phyloP scores from a whole-genome alignment of 2,113 vertebrate species.

The Pleuronectes platessa region DNA sequence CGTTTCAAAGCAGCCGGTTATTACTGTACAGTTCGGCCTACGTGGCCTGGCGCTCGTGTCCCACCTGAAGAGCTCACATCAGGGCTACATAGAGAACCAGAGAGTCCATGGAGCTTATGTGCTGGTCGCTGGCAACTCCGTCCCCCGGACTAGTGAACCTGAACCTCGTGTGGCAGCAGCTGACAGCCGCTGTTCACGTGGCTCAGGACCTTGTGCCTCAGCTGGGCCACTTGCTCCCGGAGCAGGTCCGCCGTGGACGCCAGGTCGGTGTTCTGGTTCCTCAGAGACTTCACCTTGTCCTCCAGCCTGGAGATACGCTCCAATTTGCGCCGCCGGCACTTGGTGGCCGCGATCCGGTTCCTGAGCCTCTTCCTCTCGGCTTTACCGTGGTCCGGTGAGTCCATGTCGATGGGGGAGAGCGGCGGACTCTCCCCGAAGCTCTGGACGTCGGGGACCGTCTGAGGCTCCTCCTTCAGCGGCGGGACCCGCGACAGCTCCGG shows the following conservation, averaged over 20 bases:
- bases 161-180: conserved; percentile 82
- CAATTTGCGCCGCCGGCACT: conserved; percentile 95
- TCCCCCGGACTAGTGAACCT: conserved; percentile 74
- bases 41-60: conserved; percentile 14
- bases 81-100: conserved; percentile 41
- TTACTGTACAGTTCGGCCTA: conserved; percentile 26
- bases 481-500: conserved; percentile 77
- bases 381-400: conserved; percentile 93
- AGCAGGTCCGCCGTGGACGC: conserved; percentile 92
- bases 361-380: conserved; percentile 94
- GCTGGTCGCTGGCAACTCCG: conserved; percentile 45
- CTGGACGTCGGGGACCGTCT: conserved; percentile 94
- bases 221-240: conserved; percentile 93
- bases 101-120: conserved; percentile 62
- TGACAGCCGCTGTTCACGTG: conserved; percentile 95
- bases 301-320: conserved; percentile 95
- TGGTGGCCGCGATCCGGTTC: conserved; percentile 96
- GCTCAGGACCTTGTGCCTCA: conserved; percentile 95
- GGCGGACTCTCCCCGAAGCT: conserved; percentile 93
- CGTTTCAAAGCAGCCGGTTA: background rate
- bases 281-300: conserved; percentile 95
- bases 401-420: conserved; percentile 94
- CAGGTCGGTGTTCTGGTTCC: conserved; percentile 94
- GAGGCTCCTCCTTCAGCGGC: conserved; percentile 90
- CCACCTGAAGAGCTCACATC: conserved; percentile 6